Conservation (phyloP, 1,140 invertebrate species). For the Lepidurus arcticus region DNA sequence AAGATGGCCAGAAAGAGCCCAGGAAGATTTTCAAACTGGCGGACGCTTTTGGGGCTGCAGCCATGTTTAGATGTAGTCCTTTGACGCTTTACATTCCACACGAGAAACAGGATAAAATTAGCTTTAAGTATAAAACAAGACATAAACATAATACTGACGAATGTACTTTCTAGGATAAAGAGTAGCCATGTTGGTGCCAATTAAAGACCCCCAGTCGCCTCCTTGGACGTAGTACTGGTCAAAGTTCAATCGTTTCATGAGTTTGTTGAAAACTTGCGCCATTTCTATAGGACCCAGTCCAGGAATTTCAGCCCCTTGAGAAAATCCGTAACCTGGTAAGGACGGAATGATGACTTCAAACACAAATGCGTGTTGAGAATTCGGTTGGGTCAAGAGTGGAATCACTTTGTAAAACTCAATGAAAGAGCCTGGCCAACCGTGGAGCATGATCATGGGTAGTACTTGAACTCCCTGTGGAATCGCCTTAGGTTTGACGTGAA, state of each 20-base stretch:
- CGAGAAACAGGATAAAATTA: not conserved
- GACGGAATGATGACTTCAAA: slow-evolving; percentile 75
- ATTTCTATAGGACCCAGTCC: slow-evolving; percentile 58
- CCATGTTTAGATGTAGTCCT: slow-evolving; percentile 63
- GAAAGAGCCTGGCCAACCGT: slow-evolving; percentile 87
- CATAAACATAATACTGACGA: not conserved
- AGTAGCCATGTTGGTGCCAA: slow-evolving; percentile 55
- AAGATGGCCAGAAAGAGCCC: slow-evolving; percentile 35
- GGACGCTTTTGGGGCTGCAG: slow-evolving; percentile 42
- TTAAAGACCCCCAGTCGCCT: slow-evolving; percentile 71
- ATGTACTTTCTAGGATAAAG: slow-evolving; percentile 40
- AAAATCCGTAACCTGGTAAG: slow-evolving; percentile 79
- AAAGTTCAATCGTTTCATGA: slow-evolving; percentile 73
- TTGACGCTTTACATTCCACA: slow-evolving; percentile 49
- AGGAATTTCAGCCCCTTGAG: slow-evolving; percentile 57
- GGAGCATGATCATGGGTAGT: slow-evolving; percentile 65
- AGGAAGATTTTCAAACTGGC: slow-evolving; percentile 48
- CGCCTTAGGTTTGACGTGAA: slow-evolving; percentile 54
- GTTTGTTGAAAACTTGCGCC: slow-evolving; percentile 66
- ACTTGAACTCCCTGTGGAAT: slow-evolving; percentile 37
- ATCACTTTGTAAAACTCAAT: slow-evolving; percentile 78
- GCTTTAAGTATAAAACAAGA: not conserved
- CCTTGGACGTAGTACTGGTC: slow-evolving; percentile 75
- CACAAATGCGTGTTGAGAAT: slow-evolving; percentile 52
- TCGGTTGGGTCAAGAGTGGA: slow-evolving; percentile 54